A percentile compares a stretch with the other conserved stretches of the same genome.
Evolutionary conservation across 2,113 vertebrate genomes (phyloP).

Genomic region (Alexandromys fortis): DNA sequence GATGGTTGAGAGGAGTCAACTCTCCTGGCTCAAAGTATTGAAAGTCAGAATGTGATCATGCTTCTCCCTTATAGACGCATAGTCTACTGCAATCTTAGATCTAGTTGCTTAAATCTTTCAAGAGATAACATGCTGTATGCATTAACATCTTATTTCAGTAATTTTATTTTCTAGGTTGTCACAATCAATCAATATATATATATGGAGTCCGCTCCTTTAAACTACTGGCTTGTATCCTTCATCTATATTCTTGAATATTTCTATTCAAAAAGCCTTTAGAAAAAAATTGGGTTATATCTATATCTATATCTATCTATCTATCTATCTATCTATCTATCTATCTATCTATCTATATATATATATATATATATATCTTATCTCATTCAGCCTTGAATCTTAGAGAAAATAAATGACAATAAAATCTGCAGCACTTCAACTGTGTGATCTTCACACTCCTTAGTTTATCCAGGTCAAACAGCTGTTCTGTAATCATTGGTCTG

Average conservation of each 20-base stretch:
- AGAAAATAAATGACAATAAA: not conserved
- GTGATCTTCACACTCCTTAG: not conserved
- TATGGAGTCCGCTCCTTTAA: not conserved
- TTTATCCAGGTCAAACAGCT: not conserved
- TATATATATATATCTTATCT: too few relatives aligned
- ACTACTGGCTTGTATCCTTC: not conserved
- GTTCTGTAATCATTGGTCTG: not conserved
- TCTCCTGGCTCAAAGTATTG: fast-evolving
- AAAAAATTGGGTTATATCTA: not conserved
- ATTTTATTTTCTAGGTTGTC: not conserved
- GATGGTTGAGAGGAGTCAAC: not conserved
- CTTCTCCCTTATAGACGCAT: too few relatives aligned
- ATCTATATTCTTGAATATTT: not conserved
- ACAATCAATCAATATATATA: not conserved
- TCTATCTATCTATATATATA: not conserved
- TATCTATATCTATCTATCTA: not conserved
- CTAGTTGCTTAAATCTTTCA: too few relatives aligned
- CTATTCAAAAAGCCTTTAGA: not conserved
- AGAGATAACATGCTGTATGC: not conserved
- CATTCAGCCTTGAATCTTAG: not conserved
- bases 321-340: not conserved
- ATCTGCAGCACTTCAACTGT: not conserved
- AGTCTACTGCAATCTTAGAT: not conserved
- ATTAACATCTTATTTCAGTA: not conserved
- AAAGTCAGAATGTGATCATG: not conserved